Conservation (phyloP, 2,888 invertebrate species). For the Morpho deidamia region DNA sequence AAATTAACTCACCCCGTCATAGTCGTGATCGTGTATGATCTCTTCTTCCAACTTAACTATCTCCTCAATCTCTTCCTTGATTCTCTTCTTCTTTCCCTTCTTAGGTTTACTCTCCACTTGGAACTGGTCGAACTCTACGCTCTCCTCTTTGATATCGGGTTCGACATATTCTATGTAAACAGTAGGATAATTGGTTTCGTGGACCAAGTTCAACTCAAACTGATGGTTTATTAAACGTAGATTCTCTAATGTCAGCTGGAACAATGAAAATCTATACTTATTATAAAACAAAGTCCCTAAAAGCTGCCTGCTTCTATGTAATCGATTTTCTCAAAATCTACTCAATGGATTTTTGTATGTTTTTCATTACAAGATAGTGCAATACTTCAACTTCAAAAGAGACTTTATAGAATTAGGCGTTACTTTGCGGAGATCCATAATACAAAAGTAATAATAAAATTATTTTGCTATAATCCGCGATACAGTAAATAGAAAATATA, state of each 20-base stretch:
- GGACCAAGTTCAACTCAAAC: slow-evolving; percentile 7
- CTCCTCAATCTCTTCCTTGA: slow-evolving; percentile 9
- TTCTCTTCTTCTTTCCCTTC: slow-evolving; percentile 26
- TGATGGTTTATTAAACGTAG: slow-evolving; percentile 6
- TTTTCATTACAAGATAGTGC: too few species aligned
- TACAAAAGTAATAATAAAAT: too few species aligned
- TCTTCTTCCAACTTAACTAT: slow-evolving; percentile 22
- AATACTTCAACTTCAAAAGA: too few species aligned
- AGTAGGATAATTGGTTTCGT: slow-evolving; percentile 2
- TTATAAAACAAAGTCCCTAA: too few species aligned
- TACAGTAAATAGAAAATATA: too few species aligned
- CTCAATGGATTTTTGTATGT: too few species aligned
- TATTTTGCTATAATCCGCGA: too few species aligned
- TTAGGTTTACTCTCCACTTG: slow-evolving; percentile 31
- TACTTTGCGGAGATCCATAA: too few species aligned
- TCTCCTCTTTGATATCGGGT: slow-evolving; percentile 23
- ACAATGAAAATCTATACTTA: neutral
- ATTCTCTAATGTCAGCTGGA: neutral
- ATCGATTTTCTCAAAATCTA: too few species aligned
- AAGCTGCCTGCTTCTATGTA: too few species aligned
- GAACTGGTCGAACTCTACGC: slow-evolving; percentile 14
- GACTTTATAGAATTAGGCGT: too few species aligned
- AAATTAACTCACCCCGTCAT: neutral
- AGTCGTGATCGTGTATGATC: slow-evolving; percentile 2
- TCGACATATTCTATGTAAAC: slow-evolving; percentile 18